These are phyloP conservation scores for Himalopsyche phryganea DNA, from an alignment of 1,140 invertebrate species.

Conservation along the genomic window DNA sequence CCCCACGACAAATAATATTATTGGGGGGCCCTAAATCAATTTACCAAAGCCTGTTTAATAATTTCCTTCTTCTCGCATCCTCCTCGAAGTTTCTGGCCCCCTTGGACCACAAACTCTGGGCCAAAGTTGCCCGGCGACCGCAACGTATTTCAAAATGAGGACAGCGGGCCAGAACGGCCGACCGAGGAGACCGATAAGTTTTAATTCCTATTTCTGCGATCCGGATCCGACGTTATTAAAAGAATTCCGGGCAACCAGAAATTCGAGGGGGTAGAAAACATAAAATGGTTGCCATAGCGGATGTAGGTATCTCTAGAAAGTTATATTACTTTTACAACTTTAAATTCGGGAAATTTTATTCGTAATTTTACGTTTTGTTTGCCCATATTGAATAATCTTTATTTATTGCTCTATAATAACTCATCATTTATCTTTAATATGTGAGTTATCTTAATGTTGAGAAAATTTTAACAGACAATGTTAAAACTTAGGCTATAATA, in stretches of 20 bases:
- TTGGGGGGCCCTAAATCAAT: conserved; percentile 29
- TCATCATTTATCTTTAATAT: no score
- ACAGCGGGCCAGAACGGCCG: conserved; percentile 8
- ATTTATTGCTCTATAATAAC: no score
- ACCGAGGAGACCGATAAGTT: conserved; percentile 25
- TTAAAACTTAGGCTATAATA: no score
- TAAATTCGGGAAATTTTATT: no score
- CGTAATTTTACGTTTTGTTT: no score
- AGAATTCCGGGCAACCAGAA: conserved; percentile 27
- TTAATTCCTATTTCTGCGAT: conserved; percentile 29
- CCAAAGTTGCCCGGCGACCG: conserved; percentile 11
- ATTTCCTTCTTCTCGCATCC: conserved; percentile 29
- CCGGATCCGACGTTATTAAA: conserved; percentile 31
- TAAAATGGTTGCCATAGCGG: no score
- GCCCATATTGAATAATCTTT: no score
- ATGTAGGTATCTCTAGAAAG: no score
- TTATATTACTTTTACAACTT: no score
- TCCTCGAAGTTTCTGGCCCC: conserved; percentile 11
- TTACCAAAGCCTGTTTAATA: conserved; percentile 32
- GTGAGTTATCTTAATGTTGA: no score
- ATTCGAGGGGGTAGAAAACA: conserved; percentile 5
- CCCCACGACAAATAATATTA: no score
- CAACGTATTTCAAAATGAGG: conserved; percentile 19
- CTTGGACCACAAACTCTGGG: conserved; percentile 20
- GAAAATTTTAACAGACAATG: no score